A percentile compares a stretch with the other conserved stretches of the same genome.
phyloP scores from a whole-genome alignment of 1,140 invertebrate genomes.

The Rhagoletis zephyria region DNA sequence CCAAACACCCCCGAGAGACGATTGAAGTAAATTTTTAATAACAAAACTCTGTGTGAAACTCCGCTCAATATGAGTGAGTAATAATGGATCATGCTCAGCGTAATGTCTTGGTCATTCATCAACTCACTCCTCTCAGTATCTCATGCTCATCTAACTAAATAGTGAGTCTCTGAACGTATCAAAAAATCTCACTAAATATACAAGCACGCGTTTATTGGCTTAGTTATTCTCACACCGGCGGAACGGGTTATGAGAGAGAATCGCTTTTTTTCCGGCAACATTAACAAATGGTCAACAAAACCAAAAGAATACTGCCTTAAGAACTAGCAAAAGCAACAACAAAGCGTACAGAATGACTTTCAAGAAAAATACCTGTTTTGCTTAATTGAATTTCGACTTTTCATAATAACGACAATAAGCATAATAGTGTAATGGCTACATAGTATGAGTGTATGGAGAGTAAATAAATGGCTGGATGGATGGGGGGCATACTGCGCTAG shows the following conservation, averaged over 20 bases:
- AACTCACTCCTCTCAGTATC: no score
- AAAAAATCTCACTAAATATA: background rate
- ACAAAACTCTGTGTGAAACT: no score
- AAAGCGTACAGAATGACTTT: conserved; percentile 36
- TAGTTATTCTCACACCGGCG: background rate
- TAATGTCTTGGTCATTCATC: no score
- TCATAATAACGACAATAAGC: conserved; percentile 53
- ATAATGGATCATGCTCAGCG: no score
- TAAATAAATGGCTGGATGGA: background rate
- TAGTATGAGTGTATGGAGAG: background rate
- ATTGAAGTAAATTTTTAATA: no score
- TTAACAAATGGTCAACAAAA: conserved; percentile 12
- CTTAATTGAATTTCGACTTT: conserved; percentile 54
- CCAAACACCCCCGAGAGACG: no score
- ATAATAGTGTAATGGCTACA: conserved; percentile 38
- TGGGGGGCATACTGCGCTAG: background rate
- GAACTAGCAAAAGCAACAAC: conserved; percentile 18
- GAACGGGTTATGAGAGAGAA: conserved; percentile 26
- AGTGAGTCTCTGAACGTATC: background rate
- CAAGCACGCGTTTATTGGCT: background rate
- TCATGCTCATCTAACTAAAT: no score
- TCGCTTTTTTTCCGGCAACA: conserved; percentile 20
- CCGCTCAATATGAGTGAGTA: no score
- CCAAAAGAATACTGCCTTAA: background rate
- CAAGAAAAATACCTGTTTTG: conserved; percentile 54